These are phyloP conservation scores for Myripristis jacobus DNA, from an alignment of 2,797 vertebrate species.

Conservation along the genomic window DNA sequence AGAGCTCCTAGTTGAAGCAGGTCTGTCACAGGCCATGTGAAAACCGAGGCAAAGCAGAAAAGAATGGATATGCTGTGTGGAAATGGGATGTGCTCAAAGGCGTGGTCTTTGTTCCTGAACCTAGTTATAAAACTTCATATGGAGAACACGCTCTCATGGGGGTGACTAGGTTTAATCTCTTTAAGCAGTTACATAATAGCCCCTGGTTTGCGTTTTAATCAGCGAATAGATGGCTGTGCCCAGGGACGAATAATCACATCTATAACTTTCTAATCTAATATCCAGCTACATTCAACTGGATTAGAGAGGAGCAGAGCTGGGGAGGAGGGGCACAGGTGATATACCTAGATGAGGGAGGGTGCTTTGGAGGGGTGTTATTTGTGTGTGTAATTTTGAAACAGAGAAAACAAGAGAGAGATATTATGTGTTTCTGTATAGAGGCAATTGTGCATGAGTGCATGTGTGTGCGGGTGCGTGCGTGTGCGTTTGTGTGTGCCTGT, in stretches of 20 bases:
- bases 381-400: constrained; percentile 51
- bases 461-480: neutral
- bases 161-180: constrained; percentile 78
- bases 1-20: too few relatives aligned
- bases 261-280: constrained; percentile 84
- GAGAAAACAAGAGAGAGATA: constrained; percentile 60
- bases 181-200: constrained; percentile 83
- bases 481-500: constrained; percentile 9
- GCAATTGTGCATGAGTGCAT: neutral
- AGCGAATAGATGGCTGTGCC: constrained; percentile 79
- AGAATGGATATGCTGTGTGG: too few relatives aligned
- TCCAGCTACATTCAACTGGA: constrained; percentile 80
- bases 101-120: too few relatives aligned
- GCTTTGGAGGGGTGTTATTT: constrained; percentile 64
- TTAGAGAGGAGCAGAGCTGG: constrained; percentile 65
- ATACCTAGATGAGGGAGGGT: constrained; percentile 50
- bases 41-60: too few relatives aligned
- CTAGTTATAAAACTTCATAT: too few relatives aligned
- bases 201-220: constrained; percentile 81
- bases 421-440: constrained; percentile 33
- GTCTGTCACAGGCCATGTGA: too few relatives aligned
- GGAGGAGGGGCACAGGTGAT: constrained; percentile 70
- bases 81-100: too few relatives aligned
- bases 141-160: constrained; percentile 57
- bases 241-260: constrained; percentile 82